phyloP scores from a whole-genome alignment of 2,797 vertebrate species.

The Halcyon chelicuti region DNA sequence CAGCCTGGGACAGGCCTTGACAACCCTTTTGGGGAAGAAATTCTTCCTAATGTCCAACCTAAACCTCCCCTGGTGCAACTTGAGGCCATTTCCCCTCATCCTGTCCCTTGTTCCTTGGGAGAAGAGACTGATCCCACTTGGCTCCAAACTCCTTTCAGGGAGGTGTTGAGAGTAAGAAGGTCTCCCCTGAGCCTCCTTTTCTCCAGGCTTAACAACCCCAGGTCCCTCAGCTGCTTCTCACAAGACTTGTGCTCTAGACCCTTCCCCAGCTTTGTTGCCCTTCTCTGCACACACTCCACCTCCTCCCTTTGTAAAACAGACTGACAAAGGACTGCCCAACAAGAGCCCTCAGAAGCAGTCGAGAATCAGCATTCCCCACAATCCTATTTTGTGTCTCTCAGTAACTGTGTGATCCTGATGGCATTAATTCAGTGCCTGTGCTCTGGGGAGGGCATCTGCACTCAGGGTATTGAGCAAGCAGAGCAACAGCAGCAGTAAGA shows the following conservation, averaged over 20 bases:
- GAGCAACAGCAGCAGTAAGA: background rate
- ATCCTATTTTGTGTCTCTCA: constrained; percentile 35
- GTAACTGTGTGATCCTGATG: background rate
- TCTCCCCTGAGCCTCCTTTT: background rate
- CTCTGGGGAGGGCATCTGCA: background rate
- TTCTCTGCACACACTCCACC: background rate
- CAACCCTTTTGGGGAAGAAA: background rate
- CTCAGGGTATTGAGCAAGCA: accelerated
- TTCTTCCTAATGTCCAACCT: background rate
- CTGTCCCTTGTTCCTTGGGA: background rate
- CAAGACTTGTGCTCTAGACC: background rate
- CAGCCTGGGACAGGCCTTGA: background rate
- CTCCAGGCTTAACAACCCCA: background rate
- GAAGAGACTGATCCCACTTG: background rate
- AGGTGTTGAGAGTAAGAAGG: background rate
- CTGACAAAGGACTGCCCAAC: background rate
- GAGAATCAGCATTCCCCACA: background rate
- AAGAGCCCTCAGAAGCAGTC: background rate
- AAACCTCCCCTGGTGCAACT: background rate
- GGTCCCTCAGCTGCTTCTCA: background rate
- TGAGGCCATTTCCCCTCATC: background rate
- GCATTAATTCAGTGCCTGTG: background rate
- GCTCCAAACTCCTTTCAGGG: background rate
- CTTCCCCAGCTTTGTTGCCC: background rate
- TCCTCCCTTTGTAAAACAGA: background rate